Evolutionary conservation across 2,888 invertebrate species (phyloP), one percentile per base, ranked within the genome.

Genomic region (Plusia festucae): DNA sequence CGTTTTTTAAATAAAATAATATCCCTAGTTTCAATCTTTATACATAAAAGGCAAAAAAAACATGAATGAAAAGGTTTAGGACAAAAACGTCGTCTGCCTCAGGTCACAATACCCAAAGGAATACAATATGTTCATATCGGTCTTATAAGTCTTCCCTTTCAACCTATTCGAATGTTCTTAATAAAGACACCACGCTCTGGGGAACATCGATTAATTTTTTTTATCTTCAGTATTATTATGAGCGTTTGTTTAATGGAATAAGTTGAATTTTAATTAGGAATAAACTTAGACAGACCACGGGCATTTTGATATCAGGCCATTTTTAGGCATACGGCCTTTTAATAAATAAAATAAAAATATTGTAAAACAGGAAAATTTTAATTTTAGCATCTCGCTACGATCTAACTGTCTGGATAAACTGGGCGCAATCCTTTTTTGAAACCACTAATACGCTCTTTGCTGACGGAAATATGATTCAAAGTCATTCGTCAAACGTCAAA

Each of bases 121-220:
- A 49, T 49, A 18, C 46, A 46, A 46, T 46, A 46, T 18, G 46
- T 49, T 49, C 4, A 49, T 49, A 49, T 49, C 18, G 20, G 46
- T 13, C 46, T 40, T 49, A 49, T 49, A 20, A 18, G 18, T 49
- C 46, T 49, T 49, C 20, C 46, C 46, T 18, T 30, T 2, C 18
- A 46, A 18, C 18, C 18, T 18, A 49, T 49, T 16, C 11, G 9
- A 9, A 49, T 20, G 18, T 49, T 20, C 46, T 49, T 20, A n/a
- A 4, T 40, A 11, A 49, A 18, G 46, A 49, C 46, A 49, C 46
- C 16, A 20, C 20, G 20, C 67, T 20, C 16, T 18, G 11, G 11
- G 11, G 20, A 49, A 49, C 46, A 49, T 49, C 46, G 46, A 49
- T 49, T 49, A 49, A 20, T 49, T 49, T 49, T 20, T 49, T 49